Conservation (phyloP, 2,888 invertebrate species). For the Yponomeuta malinellus region DNA sequence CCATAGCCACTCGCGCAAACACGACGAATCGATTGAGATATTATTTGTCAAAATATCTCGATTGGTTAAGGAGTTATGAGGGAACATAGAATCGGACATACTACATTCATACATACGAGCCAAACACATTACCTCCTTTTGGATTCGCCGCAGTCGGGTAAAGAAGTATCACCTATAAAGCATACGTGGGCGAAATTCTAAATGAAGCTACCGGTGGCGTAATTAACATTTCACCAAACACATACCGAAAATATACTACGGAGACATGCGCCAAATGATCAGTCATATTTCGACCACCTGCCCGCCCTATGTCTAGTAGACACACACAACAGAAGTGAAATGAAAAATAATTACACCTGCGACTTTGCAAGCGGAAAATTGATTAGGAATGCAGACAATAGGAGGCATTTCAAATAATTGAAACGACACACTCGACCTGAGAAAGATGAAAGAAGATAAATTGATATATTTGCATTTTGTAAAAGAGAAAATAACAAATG, state of each 20-base stretch:
- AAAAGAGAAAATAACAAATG: constrained; percentile 6
- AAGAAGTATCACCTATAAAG: neutral
- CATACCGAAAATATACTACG: neutral
- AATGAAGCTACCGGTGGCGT: neutral
- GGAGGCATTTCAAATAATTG: neutral
- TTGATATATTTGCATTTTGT: neutral
- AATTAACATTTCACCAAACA: neutral
- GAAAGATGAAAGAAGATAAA: neutral
- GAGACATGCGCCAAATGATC: neutral
- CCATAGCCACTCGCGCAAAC: too few species aligned
- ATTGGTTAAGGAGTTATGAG: too few species aligned
- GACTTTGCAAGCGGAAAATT: neutral
- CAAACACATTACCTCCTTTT: too few species aligned
- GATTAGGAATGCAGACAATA: neutral
- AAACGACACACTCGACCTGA: neutral
- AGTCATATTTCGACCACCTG: neutral
- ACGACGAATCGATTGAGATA: too few species aligned
- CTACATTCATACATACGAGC: too few species aligned
- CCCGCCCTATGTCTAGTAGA: neutral
- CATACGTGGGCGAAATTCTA: neutral
- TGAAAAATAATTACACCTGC: neutral
- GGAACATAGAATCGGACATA: too few species aligned
- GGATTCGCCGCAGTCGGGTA: too few species aligned
- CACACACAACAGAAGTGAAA: neutral
- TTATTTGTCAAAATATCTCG: too few species aligned